Evolutionary conservation across 2,113 vertebrate genomes (phyloP).

Genomic region (Alligator sinensis): DNA sequence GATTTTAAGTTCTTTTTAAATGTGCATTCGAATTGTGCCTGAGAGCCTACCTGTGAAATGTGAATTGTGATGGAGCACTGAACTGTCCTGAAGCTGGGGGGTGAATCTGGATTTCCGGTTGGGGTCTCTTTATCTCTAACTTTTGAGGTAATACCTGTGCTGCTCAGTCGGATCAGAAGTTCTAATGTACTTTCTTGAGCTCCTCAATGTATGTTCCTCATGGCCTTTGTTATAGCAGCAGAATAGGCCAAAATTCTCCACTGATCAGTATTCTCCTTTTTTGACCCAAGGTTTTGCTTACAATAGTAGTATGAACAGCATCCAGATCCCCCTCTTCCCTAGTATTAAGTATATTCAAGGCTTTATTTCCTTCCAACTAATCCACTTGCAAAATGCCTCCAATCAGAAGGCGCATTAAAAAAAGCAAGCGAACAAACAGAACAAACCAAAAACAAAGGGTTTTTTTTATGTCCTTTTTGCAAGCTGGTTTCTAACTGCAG

Average conservation of each 20-base stretch:
- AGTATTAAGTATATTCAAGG: not conserved
- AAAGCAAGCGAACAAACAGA: not conserved
- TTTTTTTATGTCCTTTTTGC: not conserved
- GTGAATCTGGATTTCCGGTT: not conserved
- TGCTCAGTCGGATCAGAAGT: not conserved
- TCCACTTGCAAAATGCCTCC: not conserved
- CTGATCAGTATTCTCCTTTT: no score
- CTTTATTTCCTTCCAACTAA: not conserved
- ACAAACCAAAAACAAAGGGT: not conserved
- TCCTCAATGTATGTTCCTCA: not conserved
- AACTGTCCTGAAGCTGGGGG: not conserved
- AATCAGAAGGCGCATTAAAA: not conserved
- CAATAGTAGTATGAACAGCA: not conserved
- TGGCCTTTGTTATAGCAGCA: no score
- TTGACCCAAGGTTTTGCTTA: not conserved
- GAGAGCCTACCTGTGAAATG: not conserved
- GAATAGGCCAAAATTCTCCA: no score
- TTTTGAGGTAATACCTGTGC: not conserved
- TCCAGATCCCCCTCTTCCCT: no score
- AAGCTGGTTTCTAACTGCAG: slow-evolving; percentile 9
- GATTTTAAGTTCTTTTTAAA: not conserved
- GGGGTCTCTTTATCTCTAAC: not conserved
- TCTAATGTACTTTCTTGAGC: not conserved
- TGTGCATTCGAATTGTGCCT: not conserved
- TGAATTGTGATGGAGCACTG: not conserved